Evolutionary conservation across 1,140 invertebrate species (phyloP), one percentile per base, ranked within the genome.

Genomic region (Cardiocondyla obscurior): DNA sequence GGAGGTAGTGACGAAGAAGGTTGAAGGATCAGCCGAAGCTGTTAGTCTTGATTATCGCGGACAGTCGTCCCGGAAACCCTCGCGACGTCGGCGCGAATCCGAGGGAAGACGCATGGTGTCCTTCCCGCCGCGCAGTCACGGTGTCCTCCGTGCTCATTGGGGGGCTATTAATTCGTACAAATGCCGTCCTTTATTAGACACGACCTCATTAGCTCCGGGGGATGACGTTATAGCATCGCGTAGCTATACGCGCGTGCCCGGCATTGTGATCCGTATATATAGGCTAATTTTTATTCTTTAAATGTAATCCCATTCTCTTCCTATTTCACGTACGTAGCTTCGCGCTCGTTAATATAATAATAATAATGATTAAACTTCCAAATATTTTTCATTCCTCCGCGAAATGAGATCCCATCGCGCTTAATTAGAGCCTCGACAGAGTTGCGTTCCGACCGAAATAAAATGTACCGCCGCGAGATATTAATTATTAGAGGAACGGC

Each of bases 41-140:
- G 92, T 94, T 94, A 93, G 91, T 94, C 93, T 93, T 94, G 93
- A 94, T 94, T 94, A 94, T 92, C 86, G 89, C 79, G 89, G 92
- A 92, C 87, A 87, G 91, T 92, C 88, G 88, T 90, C 85, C 64
- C 60, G 81, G 85, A 88, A n/a, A 90, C 90, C 88, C 89, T 85
- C 79, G 82, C 70, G 87, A 81, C 64, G 85, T 83, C 70, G 81
- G 73, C 76, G 81, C 72, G 72, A 64, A 83, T 44, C 74, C 82
- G 64, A 73, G 81, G 57, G 84, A 90, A 93, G 91, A 93, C 85
- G 84, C 88, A 92, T 92, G 89, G 89, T 87, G 81, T 84, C 85
- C 82, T 74, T 82, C 64, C 83, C 46, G 69, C 33, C 84, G 53
- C 44, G 49, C 62, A 87, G 73, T 82, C 74, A 67, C 25, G n/a